phyloP scores from a whole-genome alignment of 2,113 vertebrate genomes.

The Hemibagrus wyckioides region DNA sequence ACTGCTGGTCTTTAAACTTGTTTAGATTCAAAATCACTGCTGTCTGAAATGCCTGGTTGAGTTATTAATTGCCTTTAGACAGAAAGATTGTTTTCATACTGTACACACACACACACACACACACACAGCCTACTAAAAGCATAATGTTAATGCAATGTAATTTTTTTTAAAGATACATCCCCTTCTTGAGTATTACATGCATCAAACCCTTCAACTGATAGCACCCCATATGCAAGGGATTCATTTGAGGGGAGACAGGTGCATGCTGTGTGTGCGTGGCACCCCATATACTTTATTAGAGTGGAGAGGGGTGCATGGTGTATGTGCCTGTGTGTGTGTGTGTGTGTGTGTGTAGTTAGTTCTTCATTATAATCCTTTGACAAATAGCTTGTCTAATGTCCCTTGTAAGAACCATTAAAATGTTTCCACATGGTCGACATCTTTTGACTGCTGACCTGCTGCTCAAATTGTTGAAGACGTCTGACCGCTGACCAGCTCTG shows the following conservation, averaged over 20 bases:
- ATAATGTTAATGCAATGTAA: not conserved
- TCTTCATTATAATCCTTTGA: not conserved
- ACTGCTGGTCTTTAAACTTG: not conserved
- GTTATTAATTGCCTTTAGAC: not conserved
- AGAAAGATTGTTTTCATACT: not conserved
- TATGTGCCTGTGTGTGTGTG: not conserved
- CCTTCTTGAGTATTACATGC: not conserved
- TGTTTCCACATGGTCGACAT: not conserved
- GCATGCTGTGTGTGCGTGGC: too few species aligned
- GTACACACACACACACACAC: not conserved
- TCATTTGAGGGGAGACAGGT: too few species aligned
- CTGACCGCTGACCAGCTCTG: not conserved
- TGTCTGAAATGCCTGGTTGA: not conserved
- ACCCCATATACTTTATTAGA: not conserved
- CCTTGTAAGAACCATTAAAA: not conserved
- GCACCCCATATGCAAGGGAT: too few species aligned
- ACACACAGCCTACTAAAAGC: not conserved
- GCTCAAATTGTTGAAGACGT: not conserved
- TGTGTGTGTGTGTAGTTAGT: too few species aligned
- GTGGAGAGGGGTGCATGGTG: not conserved
- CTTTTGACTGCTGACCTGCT: not conserved
- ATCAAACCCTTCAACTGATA: not conserved
- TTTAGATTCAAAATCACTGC: not conserved
- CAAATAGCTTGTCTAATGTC: not conserved
- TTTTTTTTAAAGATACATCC: not conserved